Evolutionary conservation across 1,140 invertebrate genomes (phyloP), one percentile per base, ranked within the genome.

Genomic region (Elymnias hypermnestra): DNA sequence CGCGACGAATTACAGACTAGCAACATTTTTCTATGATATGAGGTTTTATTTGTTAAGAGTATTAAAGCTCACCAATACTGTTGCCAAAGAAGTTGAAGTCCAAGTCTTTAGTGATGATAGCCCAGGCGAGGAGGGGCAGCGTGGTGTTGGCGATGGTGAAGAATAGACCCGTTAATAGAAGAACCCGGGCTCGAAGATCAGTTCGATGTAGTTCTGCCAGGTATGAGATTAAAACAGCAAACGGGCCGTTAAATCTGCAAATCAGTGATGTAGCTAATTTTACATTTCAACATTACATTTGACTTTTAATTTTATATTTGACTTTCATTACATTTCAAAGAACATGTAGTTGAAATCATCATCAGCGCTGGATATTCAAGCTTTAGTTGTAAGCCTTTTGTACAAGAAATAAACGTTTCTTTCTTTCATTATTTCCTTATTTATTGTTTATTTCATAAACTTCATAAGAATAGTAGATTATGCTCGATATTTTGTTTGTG

Each of bases 201-300:
- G 88, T 87, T 1, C 87, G 86, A 70, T 92, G 91, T 18, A 93
- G 87, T 77, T 94, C 92, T 0, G 91, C 90, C 22, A 92, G 55
- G 58, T 93, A 93, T 0, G 91, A 88, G 59, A 92, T 88, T n/a
- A 92, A 77, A 0, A 92, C 89, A 0, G 92, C 91, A 62, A 91
- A 92, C 0, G 92, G 92, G 0, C 92, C 92, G 68, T 92, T 92
- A 57, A 92, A 89, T 39, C 92, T 94, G 63, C 25, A 54, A 63
- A 4, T n/a, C n/a, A n/a, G n/a, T n/a, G n/a, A n/a, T n/a, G n/a
- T n/a, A n/a, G n/a, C n/a, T n/a, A n/a, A n/a, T n/a, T n/a, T n/a
- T n/a, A n/a, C n/a, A n/a, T n/a, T n/a, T n/a, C n/a, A n/a, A n/a
- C n/a, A n/a, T n/a, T n/a, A n/a, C n/a, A n/a, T n/a, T n/a, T n/a